A percentile compares a stretch with the other conserved stretches of the same genome.
These are phyloP conservation scores for Parambassis ranga DNA, from an alignment of 2,797 vertebrate genomes.

Conservation along the genomic window DNA sequence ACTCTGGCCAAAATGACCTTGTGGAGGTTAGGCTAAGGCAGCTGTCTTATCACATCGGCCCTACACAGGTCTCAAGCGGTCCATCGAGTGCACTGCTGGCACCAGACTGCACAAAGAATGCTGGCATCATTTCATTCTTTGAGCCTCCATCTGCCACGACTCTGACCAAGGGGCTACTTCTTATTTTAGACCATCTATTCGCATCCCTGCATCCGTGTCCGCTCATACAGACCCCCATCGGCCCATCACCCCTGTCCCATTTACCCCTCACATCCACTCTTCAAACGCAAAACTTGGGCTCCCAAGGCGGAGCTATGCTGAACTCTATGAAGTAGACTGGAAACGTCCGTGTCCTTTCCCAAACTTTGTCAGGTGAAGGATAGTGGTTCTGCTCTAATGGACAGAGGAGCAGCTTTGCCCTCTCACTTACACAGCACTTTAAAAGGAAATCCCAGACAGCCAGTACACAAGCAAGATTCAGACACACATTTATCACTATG, in stretches of 20 bases:
- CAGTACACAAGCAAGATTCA: constrained; percentile 42
- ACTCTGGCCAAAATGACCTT: constrained; percentile 78
- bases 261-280: constrained; percentile 79
- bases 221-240: constrained; percentile 65
- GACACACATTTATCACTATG: constrained; percentile 53
- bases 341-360: constrained; percentile 77
- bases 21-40: constrained; percentile 79
- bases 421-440: constrained; percentile 66
- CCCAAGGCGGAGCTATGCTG: constrained; percentile 66
- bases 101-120: constrained; percentile 81
- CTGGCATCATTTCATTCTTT: constrained; percentile 83
- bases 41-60: constrained; percentile 82
- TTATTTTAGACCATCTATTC: constrained; percentile 84
- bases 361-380: constrained; percentile 80
- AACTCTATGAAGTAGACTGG: constrained; percentile 78
- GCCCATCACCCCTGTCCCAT: constrained; percentile 76
- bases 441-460: constrained; percentile 66
- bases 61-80: constrained; percentile 73
- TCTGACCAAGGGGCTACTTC: constrained; percentile 83
- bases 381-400: constrained; percentile 74
- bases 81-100: constrained; percentile 79
- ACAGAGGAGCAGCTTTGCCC: constrained; percentile 59
- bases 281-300: constrained; percentile 74
- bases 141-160: constrained; percentile 85
- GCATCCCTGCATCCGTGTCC: constrained; percentile 67